Evolutionary conservation across 2,797 vertebrate genomes (phyloP).

Genomic region (Phrynocephalus vlangalii): DNA sequence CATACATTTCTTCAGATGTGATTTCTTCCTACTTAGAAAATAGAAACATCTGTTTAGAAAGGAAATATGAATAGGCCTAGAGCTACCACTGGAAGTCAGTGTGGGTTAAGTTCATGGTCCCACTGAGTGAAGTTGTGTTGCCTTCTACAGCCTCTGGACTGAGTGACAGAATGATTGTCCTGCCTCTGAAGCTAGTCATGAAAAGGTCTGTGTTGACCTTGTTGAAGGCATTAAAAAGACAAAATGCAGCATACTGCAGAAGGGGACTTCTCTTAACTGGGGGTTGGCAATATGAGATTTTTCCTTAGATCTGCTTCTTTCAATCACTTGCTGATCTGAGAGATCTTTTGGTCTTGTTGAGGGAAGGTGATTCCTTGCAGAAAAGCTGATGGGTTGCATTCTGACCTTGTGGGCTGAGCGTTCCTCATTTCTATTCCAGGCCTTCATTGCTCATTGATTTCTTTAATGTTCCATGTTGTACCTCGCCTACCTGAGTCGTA

Average conservation of each 20-base stretch:
- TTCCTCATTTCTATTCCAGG: background rate
- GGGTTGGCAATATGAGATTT: background rate
- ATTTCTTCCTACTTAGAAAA: conserved; percentile 3
- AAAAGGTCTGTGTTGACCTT: background rate
- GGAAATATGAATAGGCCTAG: background rate
- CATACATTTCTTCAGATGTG: background rate
- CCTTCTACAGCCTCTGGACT: background rate
- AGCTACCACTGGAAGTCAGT: background rate
- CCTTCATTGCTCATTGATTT: background rate
- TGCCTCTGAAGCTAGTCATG: background rate
- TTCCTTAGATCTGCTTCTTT: background rate
- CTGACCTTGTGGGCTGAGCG: background rate
- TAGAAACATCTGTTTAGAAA: background rate
- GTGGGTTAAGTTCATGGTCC: background rate
- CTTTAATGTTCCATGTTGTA: background rate
- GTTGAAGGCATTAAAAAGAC: background rate
- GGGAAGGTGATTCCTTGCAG: background rate
- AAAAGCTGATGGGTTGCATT: background rate
- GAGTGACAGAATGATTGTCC: too few species aligned
- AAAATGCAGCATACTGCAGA: background rate
- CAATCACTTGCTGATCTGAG: background rate
- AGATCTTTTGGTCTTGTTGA: background rate
- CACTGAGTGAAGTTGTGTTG: background rate
- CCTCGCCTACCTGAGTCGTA: too few species aligned
- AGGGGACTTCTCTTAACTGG: background rate